These are phyloP conservation scores for Caradrina kadenii DNA, from an alignment of 2,888 invertebrate species.

Conservation along the genomic window DNA sequence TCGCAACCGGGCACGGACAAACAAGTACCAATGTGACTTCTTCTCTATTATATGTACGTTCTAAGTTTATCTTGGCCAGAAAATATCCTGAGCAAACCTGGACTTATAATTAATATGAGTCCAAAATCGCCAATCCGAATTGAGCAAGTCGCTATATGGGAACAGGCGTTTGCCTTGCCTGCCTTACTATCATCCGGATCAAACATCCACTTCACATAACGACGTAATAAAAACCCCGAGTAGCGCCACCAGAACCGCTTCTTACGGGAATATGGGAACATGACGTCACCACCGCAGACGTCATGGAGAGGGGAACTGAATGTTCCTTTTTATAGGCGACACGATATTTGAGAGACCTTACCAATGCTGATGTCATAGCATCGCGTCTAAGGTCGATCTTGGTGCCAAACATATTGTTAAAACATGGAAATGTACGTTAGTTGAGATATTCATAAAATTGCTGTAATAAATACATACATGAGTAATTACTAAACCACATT, in stretches of 20 bases:
- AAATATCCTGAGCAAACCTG: too few relatives aligned
- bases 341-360: conserved; percentile 38
- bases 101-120: too few relatives aligned
- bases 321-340: conserved; percentile 43
- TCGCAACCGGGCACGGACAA: too few relatives aligned
- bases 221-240: conserved; percentile 39
- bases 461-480: conserved; percentile 1
- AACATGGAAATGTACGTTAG: background rate
- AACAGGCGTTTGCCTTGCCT: too few relatives aligned
- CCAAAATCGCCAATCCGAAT: too few relatives aligned
- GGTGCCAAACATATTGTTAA: background rate
- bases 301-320: conserved; percentile 43
- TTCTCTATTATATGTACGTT: too few relatives aligned
- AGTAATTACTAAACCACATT: conserved; percentile 27
- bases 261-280: conserved; percentile 38
- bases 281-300: conserved; percentile 49
- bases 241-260: conserved; percentile 24
- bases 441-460: background rate
- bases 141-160: too few relatives aligned
- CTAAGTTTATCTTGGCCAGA: too few relatives aligned
- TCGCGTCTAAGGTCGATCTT: conserved; percentile 23
- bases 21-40: too few relatives aligned
- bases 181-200: background rate
- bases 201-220: conserved; percentile 12
- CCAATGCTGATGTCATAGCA: conserved; percentile 36